Percentiles rank a stretch among this genome's conserved stretches.
These are phyloP conservation scores for Spodoptera frugiperda DNA, from an alignment of 1,140 invertebrate genomes.

Conservation along the genomic window DNA sequence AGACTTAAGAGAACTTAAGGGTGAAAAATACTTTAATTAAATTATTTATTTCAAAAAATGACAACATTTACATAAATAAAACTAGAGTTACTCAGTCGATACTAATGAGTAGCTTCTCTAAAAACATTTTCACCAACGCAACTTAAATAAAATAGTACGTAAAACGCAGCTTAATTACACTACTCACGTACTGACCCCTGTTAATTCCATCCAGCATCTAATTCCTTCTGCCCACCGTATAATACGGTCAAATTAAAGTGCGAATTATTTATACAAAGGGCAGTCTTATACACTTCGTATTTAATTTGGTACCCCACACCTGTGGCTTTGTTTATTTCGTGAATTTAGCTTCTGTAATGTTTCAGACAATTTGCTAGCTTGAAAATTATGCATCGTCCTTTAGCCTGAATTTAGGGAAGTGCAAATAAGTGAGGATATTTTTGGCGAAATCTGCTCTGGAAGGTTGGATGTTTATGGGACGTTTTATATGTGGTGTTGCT, in stretches of 20 bases:
- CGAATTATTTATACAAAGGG: constrained; percentile 68
- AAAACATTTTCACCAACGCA: too few species aligned
- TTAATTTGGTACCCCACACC: constrained; percentile 70
- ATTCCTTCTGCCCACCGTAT: constrained; percentile 1
- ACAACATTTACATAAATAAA: too few species aligned
- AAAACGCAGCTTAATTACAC: background rate
- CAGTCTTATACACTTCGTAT: constrained; percentile 63
- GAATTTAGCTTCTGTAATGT: constrained; percentile 58
- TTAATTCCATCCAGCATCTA: constrained; percentile 1
- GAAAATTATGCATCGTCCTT: constrained; percentile 42
- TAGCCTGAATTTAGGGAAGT: constrained; percentile 27
- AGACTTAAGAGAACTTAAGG: too few species aligned
- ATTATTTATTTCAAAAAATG: too few species aligned
- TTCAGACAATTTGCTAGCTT: constrained; percentile 48
- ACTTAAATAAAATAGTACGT: background rate
- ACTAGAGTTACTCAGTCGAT: too few species aligned
- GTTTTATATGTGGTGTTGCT: background rate
- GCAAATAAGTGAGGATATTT: constrained; percentile 36
- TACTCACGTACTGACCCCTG: background rate
- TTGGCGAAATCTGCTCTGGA: constrained; percentile 25
- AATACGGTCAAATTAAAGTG: constrained; percentile 65
- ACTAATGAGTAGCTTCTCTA: too few species aligned
- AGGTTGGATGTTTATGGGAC: constrained; percentile 17
- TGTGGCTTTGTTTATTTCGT: constrained; percentile 74
- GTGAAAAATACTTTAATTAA: too few species aligned